Conservation (phyloP, 1,140 invertebrate species). For the Halesus radiatus region DNA sequence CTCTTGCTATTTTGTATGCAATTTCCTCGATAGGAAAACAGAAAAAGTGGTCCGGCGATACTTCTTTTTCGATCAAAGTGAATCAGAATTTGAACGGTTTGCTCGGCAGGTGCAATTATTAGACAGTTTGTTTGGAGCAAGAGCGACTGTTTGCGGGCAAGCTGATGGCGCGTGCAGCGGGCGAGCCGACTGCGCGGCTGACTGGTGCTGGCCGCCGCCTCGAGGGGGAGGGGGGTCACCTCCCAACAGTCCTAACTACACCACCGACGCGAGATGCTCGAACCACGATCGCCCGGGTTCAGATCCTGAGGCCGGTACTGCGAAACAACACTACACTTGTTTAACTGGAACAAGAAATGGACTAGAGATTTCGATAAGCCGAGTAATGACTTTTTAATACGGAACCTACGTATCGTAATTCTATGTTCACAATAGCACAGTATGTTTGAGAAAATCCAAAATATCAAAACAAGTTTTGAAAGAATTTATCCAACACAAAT, state of each 20-base stretch:
- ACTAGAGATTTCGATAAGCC: no score
- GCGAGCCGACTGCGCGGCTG: constrained; percentile 11
- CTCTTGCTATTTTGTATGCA: no score
- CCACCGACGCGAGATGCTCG: not conserved
- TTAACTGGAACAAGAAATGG: no score
- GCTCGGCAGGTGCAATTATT: not conserved
- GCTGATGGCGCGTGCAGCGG: constrained; percentile 12
- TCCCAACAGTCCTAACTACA: not conserved
- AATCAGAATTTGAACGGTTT: not conserved
- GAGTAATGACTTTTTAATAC: no score
- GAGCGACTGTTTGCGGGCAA: not conserved
- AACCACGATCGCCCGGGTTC: constrained; percentile 27
- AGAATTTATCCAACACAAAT: no score
- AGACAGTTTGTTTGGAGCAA: not conserved
- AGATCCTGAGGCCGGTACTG: not conserved
- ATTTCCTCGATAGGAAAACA: no score
- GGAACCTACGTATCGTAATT: no score
- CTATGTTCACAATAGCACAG: no score
- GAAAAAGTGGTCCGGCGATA: no score
- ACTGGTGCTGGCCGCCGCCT: not conserved
- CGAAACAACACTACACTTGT: not conserved
- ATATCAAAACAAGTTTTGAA: no score
- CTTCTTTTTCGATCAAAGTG: no score
- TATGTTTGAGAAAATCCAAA: no score
- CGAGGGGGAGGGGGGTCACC: constrained; percentile 1